A percentile compares a stretch with the other conserved stretches of the same genome.
Conservation (phyloP, 2,113 vertebrate genomes). For the Nerophis ophidion region DNA sequence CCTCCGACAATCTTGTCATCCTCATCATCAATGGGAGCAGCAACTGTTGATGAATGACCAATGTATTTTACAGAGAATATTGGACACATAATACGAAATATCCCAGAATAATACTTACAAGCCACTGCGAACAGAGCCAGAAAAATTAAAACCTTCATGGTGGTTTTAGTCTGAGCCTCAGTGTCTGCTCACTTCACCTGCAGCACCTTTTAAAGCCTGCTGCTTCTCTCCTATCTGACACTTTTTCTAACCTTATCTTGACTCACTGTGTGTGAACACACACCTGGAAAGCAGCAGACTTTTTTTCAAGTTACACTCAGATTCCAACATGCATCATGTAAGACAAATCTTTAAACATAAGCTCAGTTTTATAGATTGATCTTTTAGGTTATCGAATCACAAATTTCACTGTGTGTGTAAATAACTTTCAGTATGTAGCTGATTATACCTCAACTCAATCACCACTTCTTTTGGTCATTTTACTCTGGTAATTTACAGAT, state of each 20-base stretch:
- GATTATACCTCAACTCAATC: not conserved
- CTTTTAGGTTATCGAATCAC: not conserved
- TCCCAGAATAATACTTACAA: conserved; percentile 44
- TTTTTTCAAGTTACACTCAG: not conserved
- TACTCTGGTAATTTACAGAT: not conserved
- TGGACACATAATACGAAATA: not conserved
- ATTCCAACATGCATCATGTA: not conserved
- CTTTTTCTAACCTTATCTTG: not conserved
- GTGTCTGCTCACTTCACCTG: conserved; percentile 5
- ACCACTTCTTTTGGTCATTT: not conserved
- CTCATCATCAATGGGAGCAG: conserved; percentile 42
- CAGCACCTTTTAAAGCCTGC: conserved; percentile 25
- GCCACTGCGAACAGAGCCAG: conserved; percentile 54
- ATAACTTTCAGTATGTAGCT: not conserved
- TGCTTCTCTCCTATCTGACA: conserved; percentile 14
- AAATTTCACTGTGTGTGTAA: not conserved
- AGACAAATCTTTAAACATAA: not conserved
- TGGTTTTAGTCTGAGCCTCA: conserved; percentile 6
- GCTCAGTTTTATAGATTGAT: not conserved
- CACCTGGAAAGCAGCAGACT: conserved; percentile 23
- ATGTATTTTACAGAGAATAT: not conserved
- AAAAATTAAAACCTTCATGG: conserved; percentile 61
- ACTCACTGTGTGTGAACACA: conserved; percentile 19
- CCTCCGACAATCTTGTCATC: conserved; percentile 82
- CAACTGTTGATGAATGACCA: not conserved